A percentile compares a stretch with the other conserved stretches of the same genome.
Evolutionary conservation across 2,113 vertebrate species (phyloP).

Genomic region (Leucosticte australis): DNA sequence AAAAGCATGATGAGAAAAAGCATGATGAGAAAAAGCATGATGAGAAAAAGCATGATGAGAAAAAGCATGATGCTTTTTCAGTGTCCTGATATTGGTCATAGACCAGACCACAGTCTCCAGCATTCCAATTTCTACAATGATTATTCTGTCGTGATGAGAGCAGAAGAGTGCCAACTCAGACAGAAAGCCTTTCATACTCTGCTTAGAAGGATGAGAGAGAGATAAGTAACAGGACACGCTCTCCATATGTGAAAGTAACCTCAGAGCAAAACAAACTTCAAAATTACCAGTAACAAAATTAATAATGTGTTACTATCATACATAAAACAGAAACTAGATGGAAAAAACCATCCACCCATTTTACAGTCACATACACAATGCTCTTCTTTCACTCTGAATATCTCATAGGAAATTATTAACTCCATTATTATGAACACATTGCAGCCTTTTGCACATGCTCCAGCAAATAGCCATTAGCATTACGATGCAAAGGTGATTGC

Average conservation of each 20-base stretch:
- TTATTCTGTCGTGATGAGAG: not conserved
- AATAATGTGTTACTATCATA: not conserved
- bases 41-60: not conserved
- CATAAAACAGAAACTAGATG: not conserved
- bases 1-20: not conserved
- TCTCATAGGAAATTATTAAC: not conserved
- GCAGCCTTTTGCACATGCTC: not conserved
- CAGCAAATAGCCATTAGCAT: not conserved
- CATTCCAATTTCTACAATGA: not conserved
- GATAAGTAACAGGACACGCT: not conserved
- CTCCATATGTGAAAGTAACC: not conserved
- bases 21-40: no score
- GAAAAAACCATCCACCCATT: not conserved
- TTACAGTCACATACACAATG: not conserved
- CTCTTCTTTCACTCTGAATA: not conserved
- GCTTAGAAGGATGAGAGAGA: not conserved
- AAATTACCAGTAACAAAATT: not conserved
- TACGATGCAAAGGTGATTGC: not conserved
- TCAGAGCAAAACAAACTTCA: not conserved
- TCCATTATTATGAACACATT: not conserved
- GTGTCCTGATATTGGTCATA: not conserved
- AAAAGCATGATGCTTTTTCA: not conserved
- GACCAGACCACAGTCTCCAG: not conserved
- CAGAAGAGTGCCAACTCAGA: not conserved
- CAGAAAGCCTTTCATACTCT: not conserved